Base-by-base conservation (phyloP, 1,140 invertebrate genomes). In the Palaemon carinicauda region DNA sequence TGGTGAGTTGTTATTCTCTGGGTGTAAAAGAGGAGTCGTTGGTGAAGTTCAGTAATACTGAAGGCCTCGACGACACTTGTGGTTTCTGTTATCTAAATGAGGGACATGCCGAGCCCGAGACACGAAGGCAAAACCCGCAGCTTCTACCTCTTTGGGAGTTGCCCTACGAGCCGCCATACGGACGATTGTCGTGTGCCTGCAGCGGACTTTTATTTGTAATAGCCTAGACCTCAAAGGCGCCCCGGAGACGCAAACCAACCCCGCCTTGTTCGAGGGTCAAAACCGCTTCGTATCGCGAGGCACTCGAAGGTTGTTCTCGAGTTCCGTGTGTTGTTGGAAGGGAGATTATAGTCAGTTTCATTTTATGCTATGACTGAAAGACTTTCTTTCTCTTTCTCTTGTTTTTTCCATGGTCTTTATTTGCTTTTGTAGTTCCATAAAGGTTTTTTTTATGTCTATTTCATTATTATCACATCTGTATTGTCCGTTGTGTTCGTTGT, bases 31-130 rank as follows among this genome's bases (percentile, higher is more conserved):
- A 41, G 41, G 41, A 41, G 41, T 41, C 41, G 41, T 12, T 41
- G 41, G 41, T 12, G 41, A 41, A 41, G 41, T 41, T 12, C 41
- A 41, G 41, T 1, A 41, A 41, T 41, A 41, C 41, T 7, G 41
- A 41, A 7, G 41, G 7, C 41, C 41, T 86, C 83, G 51, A 29
- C 83, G 51, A 29, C 54, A 27, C 33, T 79, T 56, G 83, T 52
- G 75, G 75, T 79, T 86, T 80, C 41, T 78, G 83, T 56, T 78
- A 85, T 80, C 83, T 79, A 71, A 54, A 73, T 56, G 77, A 54
- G 83, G 14, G 83, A 71, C 75, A 21, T 51, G 53, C 54, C 12
- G 74, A 3, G 52, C 15, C 31, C 73, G 50, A 15, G 15, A 41
- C 33, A 24, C 77, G 69, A 3, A 85, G 83, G 51, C 73, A 71